Evolutionary conservation across 2,113 vertebrate genomes (phyloP).

Genomic region (Nyctereutes procyonoides): DNA sequence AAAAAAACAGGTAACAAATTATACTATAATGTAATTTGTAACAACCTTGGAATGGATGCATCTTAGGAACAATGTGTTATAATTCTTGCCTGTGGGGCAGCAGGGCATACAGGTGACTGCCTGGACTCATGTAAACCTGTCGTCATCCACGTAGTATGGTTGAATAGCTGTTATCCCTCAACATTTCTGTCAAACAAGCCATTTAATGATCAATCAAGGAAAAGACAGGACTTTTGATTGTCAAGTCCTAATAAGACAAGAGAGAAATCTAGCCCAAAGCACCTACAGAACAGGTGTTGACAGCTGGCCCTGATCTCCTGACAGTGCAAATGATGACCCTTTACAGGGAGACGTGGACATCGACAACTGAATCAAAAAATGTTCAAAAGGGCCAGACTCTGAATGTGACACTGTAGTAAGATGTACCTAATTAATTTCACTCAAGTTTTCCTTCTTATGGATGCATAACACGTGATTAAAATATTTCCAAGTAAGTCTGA

Average conservation of each 20-base stretch:
- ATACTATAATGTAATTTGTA: not conserved
- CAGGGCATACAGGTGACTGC: not conserved
- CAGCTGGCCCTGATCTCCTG: not conserved
- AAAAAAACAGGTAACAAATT: not conserved
- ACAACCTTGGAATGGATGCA: not conserved
- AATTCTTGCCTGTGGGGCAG: not conserved
- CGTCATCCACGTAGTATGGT: not conserved
- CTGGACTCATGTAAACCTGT: not conserved
- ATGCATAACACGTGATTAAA: not conserved
- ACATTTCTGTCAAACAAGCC: not conserved
- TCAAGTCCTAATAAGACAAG: not conserved
- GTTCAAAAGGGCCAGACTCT: not conserved
- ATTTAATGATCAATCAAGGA: not conserved
- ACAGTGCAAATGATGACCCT: not conserved
- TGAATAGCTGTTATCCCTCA: not conserved
- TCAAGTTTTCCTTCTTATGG: not conserved
- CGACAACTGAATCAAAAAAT: not conserved
- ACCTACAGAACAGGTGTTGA: not conserved
- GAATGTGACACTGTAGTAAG: not conserved
- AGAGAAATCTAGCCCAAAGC: not conserved
- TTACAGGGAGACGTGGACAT: not conserved
- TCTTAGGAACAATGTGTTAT: not conserved
- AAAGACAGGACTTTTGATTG: no score
- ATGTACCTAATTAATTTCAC: not conserved
- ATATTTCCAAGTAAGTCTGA: not conserved